phyloP scores from a whole-genome alignment of 1,140 invertebrate species.

The Rhynchophorus ferrugineus region DNA sequence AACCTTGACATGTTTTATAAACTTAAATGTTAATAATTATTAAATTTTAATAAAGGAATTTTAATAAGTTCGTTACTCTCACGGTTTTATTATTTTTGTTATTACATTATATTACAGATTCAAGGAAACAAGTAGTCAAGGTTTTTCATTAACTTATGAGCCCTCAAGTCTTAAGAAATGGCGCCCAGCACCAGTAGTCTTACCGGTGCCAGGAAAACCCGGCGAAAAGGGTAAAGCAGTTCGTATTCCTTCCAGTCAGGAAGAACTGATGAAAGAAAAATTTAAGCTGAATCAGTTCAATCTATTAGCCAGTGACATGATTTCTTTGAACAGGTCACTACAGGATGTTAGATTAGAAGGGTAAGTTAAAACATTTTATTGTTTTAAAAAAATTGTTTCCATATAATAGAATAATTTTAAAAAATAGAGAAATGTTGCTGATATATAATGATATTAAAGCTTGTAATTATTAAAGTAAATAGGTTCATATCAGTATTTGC shows the following conservation, averaged over 20 bases:
- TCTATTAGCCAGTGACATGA: constrained; percentile 93
- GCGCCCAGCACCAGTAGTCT: constrained; percentile 61
- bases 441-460: too few species aligned
- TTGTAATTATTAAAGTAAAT: too few species aligned
- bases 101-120: too few species aligned
- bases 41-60: too few species aligned
- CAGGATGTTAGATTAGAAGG: constrained; percentile 88
- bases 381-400: neutral
- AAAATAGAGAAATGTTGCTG: neutral
- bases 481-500: too few species aligned
- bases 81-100: too few species aligned
- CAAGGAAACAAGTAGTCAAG: constrained; percentile 2
- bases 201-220: constrained; percentile 58
- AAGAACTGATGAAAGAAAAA: constrained; percentile 85
- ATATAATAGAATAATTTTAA: neutral
- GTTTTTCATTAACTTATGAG: constrained; percentile 38
- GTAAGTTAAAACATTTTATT: constrained; percentile 49
- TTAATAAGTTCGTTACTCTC: too few species aligned
- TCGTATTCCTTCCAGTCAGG: constrained; percentile 72
- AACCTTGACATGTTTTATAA: too few species aligned
- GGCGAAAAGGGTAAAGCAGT: constrained; percentile 89
- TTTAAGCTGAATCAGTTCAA: constrained; percentile 99
- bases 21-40: too few species aligned
- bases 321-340: constrained; percentile 91
- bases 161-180: constrained; percentile 57